Conservation (phyloP, 2,888 invertebrate species). For the Falcaria lacertinaria region DNA sequence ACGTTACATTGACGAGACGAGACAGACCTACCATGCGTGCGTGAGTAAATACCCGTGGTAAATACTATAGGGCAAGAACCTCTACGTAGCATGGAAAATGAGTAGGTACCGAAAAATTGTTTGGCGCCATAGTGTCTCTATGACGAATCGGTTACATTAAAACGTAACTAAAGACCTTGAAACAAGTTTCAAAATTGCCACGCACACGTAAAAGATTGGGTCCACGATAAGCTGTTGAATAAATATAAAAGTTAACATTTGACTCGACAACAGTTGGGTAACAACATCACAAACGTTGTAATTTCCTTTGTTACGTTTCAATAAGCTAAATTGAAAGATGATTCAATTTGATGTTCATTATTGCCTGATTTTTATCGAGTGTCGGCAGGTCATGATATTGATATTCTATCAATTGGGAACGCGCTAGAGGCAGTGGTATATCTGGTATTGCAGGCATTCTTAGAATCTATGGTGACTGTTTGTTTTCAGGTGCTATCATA, state of each 20-base stretch:
- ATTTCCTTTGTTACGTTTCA: slow-evolving; percentile 15
- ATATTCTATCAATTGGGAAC: background rate
- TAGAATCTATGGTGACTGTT: too few relatives aligned
- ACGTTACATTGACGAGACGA: background rate
- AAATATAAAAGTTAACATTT: slow-evolving; percentile 22
- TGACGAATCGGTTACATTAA: slow-evolving; percentile 5
- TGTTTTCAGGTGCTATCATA: too few relatives aligned
- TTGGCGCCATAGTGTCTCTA: background rate
- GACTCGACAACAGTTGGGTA: slow-evolving; percentile 10
- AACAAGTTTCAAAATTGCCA: slow-evolving; percentile 17
- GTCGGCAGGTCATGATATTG: background rate
- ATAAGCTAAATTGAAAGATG: slow-evolving; percentile 7
- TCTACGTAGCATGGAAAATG: background rate
- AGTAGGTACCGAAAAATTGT: background rate
- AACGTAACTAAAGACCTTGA: slow-evolving; percentile 8
- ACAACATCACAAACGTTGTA: slow-evolving; percentile 6
- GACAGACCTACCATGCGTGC: too few relatives aligned
- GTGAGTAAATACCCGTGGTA: background rate
- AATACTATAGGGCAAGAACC: background rate
- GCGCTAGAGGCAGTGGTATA: too few relatives aligned
- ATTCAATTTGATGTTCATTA: slow-evolving; percentile 5
- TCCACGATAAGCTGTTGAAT: slow-evolving; percentile 20
- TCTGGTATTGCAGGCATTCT: too few relatives aligned
- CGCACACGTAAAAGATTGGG: slow-evolving; percentile 45
- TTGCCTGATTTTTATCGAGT: background rate